Evolutionary conservation across 2,888 invertebrate species (phyloP).

Genomic region (Drosophila leonis): DNA sequence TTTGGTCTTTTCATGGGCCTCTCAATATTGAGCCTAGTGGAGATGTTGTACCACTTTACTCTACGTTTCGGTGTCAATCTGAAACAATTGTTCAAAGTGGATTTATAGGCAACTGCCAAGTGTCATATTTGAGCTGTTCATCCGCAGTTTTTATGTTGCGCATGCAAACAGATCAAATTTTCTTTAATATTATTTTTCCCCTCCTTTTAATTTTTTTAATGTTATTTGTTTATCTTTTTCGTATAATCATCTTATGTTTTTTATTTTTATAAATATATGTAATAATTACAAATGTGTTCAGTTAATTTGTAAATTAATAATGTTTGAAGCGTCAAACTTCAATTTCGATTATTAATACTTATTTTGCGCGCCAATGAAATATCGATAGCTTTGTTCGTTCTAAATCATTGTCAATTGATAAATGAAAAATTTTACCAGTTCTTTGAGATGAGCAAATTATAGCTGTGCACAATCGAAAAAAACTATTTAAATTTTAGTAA

Average conservation of each 20-base stretch:
- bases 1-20: constrained; percentile 86
- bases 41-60: constrained; percentile 86
- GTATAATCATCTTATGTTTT: not conserved
- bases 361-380: not conserved
- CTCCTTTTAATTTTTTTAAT: too few relatives aligned
- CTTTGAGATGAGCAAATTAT: not conserved
- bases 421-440: not conserved
- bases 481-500: not conserved
- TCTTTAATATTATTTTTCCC: too few relatives aligned
- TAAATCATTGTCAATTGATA: not conserved
- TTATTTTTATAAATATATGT: not conserved
- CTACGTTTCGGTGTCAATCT: constrained; percentile 76
- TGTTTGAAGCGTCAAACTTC: not conserved
- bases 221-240: not conserved
- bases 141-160: constrained; percentile 13
- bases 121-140: constrained; percentile 16
- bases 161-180: constrained; percentile 19
- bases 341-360: not conserved
- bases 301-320: not conserved
- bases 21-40: constrained; percentile 85
- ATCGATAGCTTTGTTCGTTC: not conserved
- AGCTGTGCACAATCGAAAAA: not conserved
- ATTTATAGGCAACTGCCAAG: not conserved
- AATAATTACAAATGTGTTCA: not conserved
- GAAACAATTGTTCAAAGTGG: constrained; percentile 39